A percentile compares a stretch with the other conserved stretches of the same genome.
Evolutionary conservation across 2,797 vertebrate genomes (phyloP).

Genomic region (Dallia pectoralis): DNA sequence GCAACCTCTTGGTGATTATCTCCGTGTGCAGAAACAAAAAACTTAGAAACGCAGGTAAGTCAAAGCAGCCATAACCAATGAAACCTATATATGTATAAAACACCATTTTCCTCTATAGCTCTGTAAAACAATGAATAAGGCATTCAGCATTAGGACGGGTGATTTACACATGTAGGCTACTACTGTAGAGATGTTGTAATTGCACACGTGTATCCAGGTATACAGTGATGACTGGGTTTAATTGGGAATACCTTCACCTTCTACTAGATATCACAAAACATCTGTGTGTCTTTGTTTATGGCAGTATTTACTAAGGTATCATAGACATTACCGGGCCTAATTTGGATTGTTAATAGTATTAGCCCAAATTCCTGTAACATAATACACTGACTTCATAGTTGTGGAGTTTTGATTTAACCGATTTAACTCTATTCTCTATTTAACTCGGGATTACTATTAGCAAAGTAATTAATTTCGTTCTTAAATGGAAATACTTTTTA

Average conservation of each 20-base stretch:
- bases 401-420: too few species aligned
- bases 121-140: neutral
- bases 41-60: conserved; percentile 91
- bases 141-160: too few species aligned
- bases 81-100: neutral
- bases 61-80: neutral
- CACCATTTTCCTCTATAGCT: neutral
- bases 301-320: neutral
- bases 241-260: neutral
- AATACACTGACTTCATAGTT: too few species aligned
- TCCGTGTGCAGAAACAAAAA: conserved; percentile 93
- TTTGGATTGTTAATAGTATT: too few species aligned
- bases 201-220: neutral
- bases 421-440: too few species aligned
- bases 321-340: neutral
- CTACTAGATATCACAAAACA: neutral
- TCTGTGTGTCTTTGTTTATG: neutral
- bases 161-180: neutral
- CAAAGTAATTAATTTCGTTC: too few species aligned
- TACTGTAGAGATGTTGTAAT: neutral
- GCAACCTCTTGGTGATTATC: conserved; percentile 92
- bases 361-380: too few species aligned
- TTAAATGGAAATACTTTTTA: too few species aligned
- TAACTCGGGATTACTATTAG: too few species aligned
- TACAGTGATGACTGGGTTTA: neutral